Base-by-base conservation (phyloP, 2,113 vertebrate genomes). In the Psilopogon haemacephalus region DNA sequence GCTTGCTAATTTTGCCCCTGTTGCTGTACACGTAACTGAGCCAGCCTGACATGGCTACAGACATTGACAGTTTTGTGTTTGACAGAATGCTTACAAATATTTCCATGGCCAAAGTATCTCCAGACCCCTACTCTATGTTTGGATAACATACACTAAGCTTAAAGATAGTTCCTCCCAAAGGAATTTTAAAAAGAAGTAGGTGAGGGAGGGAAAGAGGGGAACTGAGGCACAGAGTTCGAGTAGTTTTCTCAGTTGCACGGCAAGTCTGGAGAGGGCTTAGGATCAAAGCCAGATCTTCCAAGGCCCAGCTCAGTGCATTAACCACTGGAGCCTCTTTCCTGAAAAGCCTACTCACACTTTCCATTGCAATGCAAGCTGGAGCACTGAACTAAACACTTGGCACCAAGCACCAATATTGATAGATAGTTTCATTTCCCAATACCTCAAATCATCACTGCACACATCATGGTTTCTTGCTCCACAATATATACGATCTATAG, bases 391-490 rank as follows among this genome's bases (percentile, higher is more conserved):
- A 60, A 90, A 55, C 67, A 77, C 62, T 94, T 96, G 94, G 93
- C 93, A 89, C 30, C 24, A 60, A 68, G 75, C 72, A 87, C 69
- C 87, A 88, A 82, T 94, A 91, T 62, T 85, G 89, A 96, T 88
- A 93, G 93, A 94, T 94, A 64, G 27, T 69, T 94, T 95, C 82
- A 94, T 94, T 92, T 94, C 87, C 87, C 27, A 35, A 77, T 94
- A 95, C 72, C 88, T 95, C 94, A 94, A 91, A 94, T 92, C 89
- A 89, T 96, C 94, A 95, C 93, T 89, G 50, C 33, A 76, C 91
- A 96, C 89, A 94, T 94, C n/a, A 0, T 74, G 91, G 93, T 94
- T 82, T 89, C 91, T 67, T 68, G 75, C 82, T 77, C 55, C 15
- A n/a, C 72, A 91, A 64, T 55, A 72, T 84, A 94, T 86, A 93